Evolutionary conservation across 2,797 vertebrate genomes (phyloP).

Genomic region (Balearica regulorum): DNA sequence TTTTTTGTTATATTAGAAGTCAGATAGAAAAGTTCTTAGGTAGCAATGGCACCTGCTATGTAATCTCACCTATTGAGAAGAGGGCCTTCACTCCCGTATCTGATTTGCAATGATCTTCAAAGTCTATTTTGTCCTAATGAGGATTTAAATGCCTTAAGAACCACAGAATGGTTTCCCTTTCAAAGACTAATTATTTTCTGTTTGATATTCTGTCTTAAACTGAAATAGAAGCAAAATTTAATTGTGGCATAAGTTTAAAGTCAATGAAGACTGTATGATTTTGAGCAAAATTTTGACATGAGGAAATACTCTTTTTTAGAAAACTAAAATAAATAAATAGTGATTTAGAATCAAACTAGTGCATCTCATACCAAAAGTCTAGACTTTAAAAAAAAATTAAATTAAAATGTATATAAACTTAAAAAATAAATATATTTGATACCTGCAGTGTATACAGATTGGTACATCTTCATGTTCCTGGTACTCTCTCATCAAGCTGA

Average conservation of each 20-base stretch:
- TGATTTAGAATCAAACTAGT: neutral
- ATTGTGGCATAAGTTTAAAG: neutral
- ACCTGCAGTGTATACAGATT: conserved; percentile 91
- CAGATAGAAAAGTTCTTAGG: neutral
- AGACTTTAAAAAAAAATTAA: neutral
- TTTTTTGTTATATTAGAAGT: neutral
- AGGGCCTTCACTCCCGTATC: neutral
- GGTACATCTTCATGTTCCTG: conserved; percentile 94
- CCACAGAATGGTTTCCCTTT: neutral
- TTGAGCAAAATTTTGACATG: neutral
- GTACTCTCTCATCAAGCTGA: conserved; percentile 93
- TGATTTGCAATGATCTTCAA: neutral
- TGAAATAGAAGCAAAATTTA: neutral
- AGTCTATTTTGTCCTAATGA: neutral
- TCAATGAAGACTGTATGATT: neutral
- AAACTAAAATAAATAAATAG: neutral
- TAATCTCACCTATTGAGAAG: neutral
- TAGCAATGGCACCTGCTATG: neutral
- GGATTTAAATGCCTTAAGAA: neutral
- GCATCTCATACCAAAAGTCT: neutral
- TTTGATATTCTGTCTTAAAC: neutral
- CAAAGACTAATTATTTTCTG: neutral
- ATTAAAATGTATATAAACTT: neutral
- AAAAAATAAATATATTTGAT: conserved; percentile 37
- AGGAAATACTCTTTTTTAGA: neutral